phyloP scores from a whole-genome alignment of 2,113 vertebrate genomes.

The Bos indicus region DNA sequence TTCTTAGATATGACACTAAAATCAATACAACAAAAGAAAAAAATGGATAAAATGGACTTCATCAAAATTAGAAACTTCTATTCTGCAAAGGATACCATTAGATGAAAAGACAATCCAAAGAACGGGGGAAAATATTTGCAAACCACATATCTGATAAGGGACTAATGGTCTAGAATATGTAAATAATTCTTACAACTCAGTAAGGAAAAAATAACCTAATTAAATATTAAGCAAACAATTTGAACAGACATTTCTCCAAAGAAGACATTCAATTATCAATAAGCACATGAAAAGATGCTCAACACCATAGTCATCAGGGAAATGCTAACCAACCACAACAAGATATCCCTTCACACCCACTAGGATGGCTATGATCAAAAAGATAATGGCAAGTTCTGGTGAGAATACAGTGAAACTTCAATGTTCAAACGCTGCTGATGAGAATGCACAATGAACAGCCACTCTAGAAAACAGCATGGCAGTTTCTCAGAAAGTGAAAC shows the following conservation, averaged over 20 bases:
- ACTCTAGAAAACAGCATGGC: not conserved
- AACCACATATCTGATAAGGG: not conserved
- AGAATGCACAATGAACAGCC: not conserved
- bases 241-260: not conserved
- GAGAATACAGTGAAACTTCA: not conserved
- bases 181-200: not conserved
- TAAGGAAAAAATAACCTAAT: not conserved
- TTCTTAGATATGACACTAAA: not conserved
- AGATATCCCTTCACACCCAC: not conserved
- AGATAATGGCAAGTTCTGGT: not conserved
- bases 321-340: not conserved
- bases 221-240: not conserved
- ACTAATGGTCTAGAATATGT: not conserved
- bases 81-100: not conserved
- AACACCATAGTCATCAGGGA: not conserved
- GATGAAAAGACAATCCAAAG: not conserved
- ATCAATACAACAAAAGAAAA: not conserved
- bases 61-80: constrained; percentile 2
- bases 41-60: not conserved
- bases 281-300: not conserved
- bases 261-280: not conserved
- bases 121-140: not conserved
- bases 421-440: not conserved
- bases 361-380: not conserved
- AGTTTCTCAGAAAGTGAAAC: not conserved